Conservation (phyloP, 2,888 invertebrate species). For the Schizotus pectinicornis region DNA sequence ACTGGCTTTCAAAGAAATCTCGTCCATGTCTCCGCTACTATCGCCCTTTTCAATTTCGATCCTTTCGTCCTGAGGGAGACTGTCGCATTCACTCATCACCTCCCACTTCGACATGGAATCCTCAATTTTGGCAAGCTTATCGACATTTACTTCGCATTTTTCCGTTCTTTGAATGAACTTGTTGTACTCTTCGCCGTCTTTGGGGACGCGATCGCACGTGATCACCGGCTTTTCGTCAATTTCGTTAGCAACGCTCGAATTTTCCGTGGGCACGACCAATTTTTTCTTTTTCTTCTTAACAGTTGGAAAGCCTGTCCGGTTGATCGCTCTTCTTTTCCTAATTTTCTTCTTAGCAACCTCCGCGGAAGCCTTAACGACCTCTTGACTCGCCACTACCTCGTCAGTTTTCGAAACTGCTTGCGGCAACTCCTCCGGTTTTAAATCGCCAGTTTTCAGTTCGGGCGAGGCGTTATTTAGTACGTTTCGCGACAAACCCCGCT, state of each 20-base stretch:
- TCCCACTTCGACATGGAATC: slow-evolving; percentile 60
- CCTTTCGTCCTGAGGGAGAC: slow-evolving; percentile 66
- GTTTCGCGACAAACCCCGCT: slow-evolving; percentile 36
- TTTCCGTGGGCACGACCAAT: slow-evolving; percentile 22
- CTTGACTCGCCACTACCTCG: slow-evolving; percentile 42
- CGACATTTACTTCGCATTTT: slow-evolving; percentile 17
- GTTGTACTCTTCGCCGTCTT: slow-evolving; percentile 71
- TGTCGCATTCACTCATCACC: slow-evolving; percentile 66
- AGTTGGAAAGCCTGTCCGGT: slow-evolving; percentile 81
- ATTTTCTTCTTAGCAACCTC: slow-evolving; percentile 57
- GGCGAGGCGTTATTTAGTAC: background rate
- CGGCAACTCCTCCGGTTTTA: slow-evolving; percentile 4
- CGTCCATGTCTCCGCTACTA: slow-evolving; percentile 42
- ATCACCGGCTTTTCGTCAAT: slow-evolving; percentile 29
- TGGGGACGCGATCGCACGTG: slow-evolving; percentile 71
- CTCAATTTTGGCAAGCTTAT: slow-evolving; percentile 15
- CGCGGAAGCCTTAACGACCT: slow-evolving; percentile 45
- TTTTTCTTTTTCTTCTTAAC: slow-evolving; percentile 80
- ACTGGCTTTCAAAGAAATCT: slow-evolving; percentile 50
- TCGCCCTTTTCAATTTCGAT: slow-evolving; percentile 60
- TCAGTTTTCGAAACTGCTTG: slow-evolving; percentile 15
- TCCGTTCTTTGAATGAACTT: slow-evolving; percentile 69
- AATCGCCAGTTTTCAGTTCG: slow-evolving; percentile 41
- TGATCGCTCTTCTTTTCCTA: slow-evolving; percentile 76
- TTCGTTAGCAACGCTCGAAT: slow-evolving; percentile 22